Base-by-base conservation (phyloP, 2,888 invertebrate species). In the Drosophila anomelani region DNA sequence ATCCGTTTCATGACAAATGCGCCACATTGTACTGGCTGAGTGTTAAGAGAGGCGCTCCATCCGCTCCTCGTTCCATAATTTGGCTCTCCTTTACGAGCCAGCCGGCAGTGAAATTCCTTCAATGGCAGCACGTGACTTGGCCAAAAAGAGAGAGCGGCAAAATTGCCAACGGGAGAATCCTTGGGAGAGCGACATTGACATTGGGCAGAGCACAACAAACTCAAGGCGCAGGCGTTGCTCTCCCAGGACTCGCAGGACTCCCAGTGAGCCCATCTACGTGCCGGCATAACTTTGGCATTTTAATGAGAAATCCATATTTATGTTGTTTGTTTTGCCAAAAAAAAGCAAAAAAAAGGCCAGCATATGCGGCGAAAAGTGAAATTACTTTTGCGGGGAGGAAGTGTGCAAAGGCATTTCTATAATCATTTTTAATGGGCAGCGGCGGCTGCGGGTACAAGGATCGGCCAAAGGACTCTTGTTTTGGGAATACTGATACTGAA, bases 221-320 rank as follows among this genome's bases (percentile, higher is more conserved):
- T 23, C 6, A 26, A 12, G 29, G 64, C 80, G 87, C 76, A 47
- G 70, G 77, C 80, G 77, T 70, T 46, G 26, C 49, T 41, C 61
- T 62, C 55, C 7, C 26, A 54, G 26, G 38, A 64, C 55, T 62
- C 41, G 20, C 36, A 56, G 58, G 44, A 38, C 39, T 56, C 69
- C 46, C 64, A 61, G 63, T 64, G 72, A 63, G 69, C 57, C 34
- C 60, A 61, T 61, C 77, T 78, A 74, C 57, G 68, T 81, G 86
- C 81, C 77, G 67, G 87, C 79, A 77, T 76, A 88, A 80, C 80
- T 85, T 85, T 80, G 76, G 78, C 73, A 87, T 78, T 86, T 86
- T 90, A 86, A 89, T 89, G 90, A 86, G 80, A 89, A 89, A 89
- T 89, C 89, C 86, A 89, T 89, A 88, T 86, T 89, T 82, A 84